A percentile compares a stretch with the other conserved stretches of the same genome.
Conservation (phyloP, 2,888 invertebrate genomes). For the Melikaiella ostensackeni region DNA sequence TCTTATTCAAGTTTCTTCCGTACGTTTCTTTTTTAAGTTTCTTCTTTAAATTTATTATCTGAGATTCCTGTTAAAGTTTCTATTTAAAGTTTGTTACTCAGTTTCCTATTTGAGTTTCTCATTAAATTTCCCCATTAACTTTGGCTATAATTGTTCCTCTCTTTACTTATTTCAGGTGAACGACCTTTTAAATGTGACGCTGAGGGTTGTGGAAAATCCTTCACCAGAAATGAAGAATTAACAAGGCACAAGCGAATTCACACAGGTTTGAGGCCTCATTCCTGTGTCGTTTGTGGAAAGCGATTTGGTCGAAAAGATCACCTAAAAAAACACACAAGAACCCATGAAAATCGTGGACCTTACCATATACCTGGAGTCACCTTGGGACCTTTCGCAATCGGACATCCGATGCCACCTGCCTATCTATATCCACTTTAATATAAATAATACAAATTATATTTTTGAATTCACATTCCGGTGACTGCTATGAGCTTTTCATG, state of each 20-base stretch:
- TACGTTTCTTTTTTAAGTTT: no score
- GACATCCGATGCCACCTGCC: constrained; percentile 41
- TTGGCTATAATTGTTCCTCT: constrained; percentile 2
- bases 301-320: constrained; percentile 96
- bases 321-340: constrained; percentile 94
- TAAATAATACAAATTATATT: not conserved
- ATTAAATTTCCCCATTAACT: not conserved
- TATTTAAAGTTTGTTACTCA: no score
- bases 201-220: constrained; percentile 91
- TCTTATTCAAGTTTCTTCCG: no score
- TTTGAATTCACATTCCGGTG: not conserved
- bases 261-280: constrained; percentile 90
- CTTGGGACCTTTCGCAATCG: constrained; percentile 55
- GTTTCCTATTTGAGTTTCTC: no score
- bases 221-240: constrained; percentile 94
- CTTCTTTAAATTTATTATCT: no score
- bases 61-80: no score
- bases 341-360: constrained; percentile 80
- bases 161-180: constrained; percentile 81
- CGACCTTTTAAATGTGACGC: constrained; percentile 93
- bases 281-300: constrained; percentile 93
- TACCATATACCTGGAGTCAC: constrained; percentile 58
- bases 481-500: not conserved
- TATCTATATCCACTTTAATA: constrained; percentile 54
- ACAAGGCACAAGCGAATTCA: constrained; percentile 95